These are phyloP conservation scores for Psephotus haematonotus DNA, from an alignment of 2,113 vertebrate species.

Conservation along the genomic window DNA sequence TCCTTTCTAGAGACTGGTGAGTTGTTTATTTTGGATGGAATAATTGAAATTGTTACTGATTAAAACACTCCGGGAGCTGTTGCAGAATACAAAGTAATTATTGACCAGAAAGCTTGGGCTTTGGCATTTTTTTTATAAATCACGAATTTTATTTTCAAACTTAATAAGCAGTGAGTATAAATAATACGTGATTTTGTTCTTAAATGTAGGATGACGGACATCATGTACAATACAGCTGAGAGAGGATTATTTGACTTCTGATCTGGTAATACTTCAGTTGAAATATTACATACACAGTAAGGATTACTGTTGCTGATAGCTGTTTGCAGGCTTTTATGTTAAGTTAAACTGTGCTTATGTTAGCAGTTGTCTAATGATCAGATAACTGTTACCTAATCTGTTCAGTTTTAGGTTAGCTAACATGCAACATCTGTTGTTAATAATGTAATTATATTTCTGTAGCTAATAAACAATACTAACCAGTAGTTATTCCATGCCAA, in stretches of 20 bases:
- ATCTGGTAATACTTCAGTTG: not conserved
- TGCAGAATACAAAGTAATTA: not conserved
- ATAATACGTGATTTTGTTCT: not conserved
- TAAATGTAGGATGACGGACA: not conserved
- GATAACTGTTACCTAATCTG: not conserved
- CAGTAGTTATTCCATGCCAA: not conserved
- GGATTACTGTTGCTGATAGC: not conserved
- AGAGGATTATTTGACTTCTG: not conserved
- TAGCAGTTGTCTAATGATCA: not conserved
- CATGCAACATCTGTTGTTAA: not conserved
- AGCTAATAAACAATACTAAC: not conserved
- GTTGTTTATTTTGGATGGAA: not conserved
- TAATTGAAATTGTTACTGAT: fast-evolving
- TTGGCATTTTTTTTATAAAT: not conserved
- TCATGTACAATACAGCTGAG: not conserved
- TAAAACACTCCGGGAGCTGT: not conserved
- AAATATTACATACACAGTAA: not conserved
- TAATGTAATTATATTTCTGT: not conserved
- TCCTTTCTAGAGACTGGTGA: not conserved
- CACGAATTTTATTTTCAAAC: not conserved
- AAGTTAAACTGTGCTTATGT: not conserved
- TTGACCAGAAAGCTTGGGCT: not conserved
- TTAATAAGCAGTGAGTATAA: not conserved
- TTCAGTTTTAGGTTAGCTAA: not conserved
- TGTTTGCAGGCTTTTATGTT: not conserved